A percentile compares a stretch with the other conserved stretches of the same genome.
These are phyloP conservation scores for Chlorocebus sabaeus DNA, from an alignment of 2,113 vertebrate species.

Conservation along the genomic window DNA sequence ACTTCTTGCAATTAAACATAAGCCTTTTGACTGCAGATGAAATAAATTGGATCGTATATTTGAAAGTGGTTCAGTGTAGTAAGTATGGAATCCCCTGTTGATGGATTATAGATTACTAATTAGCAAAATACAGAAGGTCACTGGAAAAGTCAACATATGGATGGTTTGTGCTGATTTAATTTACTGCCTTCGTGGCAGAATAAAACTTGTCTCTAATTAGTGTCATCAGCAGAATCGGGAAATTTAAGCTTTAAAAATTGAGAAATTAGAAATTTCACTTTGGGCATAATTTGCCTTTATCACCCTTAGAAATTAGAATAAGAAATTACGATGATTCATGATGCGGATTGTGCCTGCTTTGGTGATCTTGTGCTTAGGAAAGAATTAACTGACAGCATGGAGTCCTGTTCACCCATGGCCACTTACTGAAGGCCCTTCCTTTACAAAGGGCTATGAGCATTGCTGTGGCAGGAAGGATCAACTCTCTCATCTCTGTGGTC, in stretches of 20 bases:
- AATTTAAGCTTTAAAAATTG: neutral
- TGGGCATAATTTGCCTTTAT: neutral
- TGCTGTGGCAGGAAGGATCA: neutral
- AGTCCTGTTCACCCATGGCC: rapidly evolving
- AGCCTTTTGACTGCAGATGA: neutral
- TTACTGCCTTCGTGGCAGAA: neutral
- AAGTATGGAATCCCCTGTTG: neutral
- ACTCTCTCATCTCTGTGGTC: neutral
- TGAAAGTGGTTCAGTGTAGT: neutral
- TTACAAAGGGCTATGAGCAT: neutral
- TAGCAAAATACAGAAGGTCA: neutral
- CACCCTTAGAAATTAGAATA: neutral
- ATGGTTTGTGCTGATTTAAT: neutral
- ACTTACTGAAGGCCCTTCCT: neutral
- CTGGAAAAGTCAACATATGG: neutral
- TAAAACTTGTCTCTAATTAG: neutral
- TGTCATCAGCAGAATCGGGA: neutral
- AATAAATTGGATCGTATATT: neutral
- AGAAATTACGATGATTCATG: neutral
- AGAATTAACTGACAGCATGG: rapidly evolving
- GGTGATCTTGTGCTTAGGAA: neutral
- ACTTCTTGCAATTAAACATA: neutral
- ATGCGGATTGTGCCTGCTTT: neutral
- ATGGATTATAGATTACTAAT: neutral
- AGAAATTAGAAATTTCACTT: neutral